Conservation (phyloP, 2,113 vertebrate species). For the Pipra filicauda region DNA sequence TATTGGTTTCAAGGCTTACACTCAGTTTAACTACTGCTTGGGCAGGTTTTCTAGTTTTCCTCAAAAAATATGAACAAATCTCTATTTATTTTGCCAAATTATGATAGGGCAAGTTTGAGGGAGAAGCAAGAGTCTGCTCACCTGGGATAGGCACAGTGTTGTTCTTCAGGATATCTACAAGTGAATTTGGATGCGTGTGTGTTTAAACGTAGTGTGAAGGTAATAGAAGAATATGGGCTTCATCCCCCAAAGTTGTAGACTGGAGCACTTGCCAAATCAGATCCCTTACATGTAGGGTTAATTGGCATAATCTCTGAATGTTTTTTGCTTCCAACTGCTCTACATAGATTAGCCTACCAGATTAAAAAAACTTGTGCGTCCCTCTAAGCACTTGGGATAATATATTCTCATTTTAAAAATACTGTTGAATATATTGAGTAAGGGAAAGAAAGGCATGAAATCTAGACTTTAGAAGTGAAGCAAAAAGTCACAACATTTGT, state of each 20-base stretch:
- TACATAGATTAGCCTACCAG: background rate
- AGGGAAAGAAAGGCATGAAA: constrained; percentile 8
- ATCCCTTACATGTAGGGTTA: background rate
- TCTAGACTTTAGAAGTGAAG: background rate
- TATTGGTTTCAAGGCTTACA: background rate
- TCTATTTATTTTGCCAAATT: background rate
- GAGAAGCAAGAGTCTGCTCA: background rate
- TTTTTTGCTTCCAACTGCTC: background rate
- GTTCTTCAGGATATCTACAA: background rate
- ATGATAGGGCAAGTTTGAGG: background rate
- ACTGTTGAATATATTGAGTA: background rate
- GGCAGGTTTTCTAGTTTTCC: background rate
- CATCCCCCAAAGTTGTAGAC: background rate
- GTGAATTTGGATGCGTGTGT: background rate
- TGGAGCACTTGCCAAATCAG: background rate
- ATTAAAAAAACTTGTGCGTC: background rate
- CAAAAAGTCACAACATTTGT: background rate
- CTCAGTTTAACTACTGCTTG: background rate
- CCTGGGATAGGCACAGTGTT: background rate
- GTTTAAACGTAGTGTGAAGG: background rate
- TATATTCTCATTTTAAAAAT: constrained; percentile 7
- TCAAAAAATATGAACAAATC: background rate
- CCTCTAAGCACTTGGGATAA: background rate
- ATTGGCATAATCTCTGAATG: background rate
- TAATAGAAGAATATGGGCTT: background rate